A percentile compares a stretch with the other conserved stretches of the same genome.
These are phyloP conservation scores for Euura lappo DNA, from an alignment of 1,140 invertebrate genomes.

Conservation along the genomic window DNA sequence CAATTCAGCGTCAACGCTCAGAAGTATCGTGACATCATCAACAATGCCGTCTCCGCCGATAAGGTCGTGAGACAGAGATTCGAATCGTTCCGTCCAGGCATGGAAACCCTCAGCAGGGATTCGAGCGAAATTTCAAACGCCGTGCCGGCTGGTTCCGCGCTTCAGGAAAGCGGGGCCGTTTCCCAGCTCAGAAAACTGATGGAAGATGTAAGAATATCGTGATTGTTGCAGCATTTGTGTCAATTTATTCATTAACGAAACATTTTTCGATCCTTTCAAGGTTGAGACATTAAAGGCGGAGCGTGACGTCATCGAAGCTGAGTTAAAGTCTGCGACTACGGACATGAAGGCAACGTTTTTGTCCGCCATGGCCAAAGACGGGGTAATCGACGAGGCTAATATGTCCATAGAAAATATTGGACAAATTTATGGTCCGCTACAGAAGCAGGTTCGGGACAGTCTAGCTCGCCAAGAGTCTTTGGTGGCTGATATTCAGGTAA, in stretches of 20 bases:
- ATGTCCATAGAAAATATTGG: constrained; percentile 80
- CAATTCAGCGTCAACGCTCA: constrained; percentile 84
- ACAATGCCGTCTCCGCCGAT: constrained; percentile 85
- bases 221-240: constrained; percentile 18
- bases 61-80: constrained; percentile 88
- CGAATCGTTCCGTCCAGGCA: constrained; percentile 77
- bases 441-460: constrained; percentile 81
- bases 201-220: constrained; percentile 66
- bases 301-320: constrained; percentile 85
- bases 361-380: constrained; percentile 80
- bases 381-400: constrained; percentile 85
- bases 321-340: constrained; percentile 82
- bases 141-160: constrained; percentile 67
- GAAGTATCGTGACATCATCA: constrained; percentile 93
- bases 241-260: constrained; percentile 14
- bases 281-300: constrained; percentile 90
- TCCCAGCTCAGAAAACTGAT: constrained; percentile 79
- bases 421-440: constrained; percentile 79
- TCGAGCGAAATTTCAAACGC: constrained; percentile 68
- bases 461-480: constrained; percentile 80
- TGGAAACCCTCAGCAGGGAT: constrained; percentile 82
- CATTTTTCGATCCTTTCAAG: constrained; percentile 41
- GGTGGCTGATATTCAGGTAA: constrained; percentile 78
- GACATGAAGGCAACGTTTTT: constrained; percentile 90
- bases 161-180: constrained; percentile 68